Evolutionary conservation across 2,113 vertebrate genomes (phyloP).

Genomic region (Corythaeola cristata): DNA sequence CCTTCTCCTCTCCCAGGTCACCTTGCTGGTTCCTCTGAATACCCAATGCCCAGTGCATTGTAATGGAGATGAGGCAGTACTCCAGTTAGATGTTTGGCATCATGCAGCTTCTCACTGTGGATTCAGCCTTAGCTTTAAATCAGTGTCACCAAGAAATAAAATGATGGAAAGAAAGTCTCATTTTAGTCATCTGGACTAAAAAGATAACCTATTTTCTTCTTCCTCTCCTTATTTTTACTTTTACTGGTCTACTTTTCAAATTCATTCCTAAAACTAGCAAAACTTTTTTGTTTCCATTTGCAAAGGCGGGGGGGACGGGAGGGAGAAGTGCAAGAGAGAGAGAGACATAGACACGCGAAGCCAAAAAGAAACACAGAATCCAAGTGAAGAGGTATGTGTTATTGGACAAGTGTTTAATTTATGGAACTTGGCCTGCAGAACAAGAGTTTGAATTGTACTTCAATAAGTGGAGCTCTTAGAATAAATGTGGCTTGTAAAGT

Average conservation of each 20-base stretch:
- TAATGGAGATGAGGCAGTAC: background rate
- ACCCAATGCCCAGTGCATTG: rapidly evolving
- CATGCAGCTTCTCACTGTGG: background rate
- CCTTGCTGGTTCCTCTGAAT: background rate
- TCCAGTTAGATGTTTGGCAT: background rate
- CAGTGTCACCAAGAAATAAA: background rate
- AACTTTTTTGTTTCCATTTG: constrained; percentile 45
- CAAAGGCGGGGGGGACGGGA: background rate
- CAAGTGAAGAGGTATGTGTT: constrained; percentile 76
- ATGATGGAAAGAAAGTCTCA: background rate
- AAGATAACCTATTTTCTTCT: background rate
- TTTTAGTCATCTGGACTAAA: background rate
- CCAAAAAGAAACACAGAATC: constrained; percentile 43
- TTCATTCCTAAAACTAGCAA: constrained; percentile 17
- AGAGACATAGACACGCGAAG: background rate
- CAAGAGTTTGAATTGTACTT: constrained; percentile 70
- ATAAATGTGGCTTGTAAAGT: constrained; percentile 69
- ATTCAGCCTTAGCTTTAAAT: background rate
- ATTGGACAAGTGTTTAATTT: constrained; percentile 76
- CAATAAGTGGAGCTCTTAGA: constrained; percentile 67
- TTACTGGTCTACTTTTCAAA: background rate
- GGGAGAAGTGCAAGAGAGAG: background rate
- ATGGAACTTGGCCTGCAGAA: constrained; percentile 67
- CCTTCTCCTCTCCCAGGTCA: background rate
- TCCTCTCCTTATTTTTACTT: background rate